Evolutionary conservation across 2,797 vertebrate genomes (phyloP), one percentile per base, ranked within the genome.

Genomic region (Denticeps clupeoides): DNA sequence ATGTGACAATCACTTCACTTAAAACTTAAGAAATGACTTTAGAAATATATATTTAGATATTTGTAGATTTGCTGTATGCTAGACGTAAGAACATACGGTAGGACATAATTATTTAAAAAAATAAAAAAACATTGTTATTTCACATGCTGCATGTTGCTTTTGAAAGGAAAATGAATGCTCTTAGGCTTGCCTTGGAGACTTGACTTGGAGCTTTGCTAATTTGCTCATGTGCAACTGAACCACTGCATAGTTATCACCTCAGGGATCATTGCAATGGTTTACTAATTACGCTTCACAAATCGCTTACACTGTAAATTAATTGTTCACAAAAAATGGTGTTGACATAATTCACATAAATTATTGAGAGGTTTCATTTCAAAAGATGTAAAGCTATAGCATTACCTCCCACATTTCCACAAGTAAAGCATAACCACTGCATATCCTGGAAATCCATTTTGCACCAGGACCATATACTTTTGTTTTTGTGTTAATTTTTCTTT

Each of bases 171-270:
- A 69, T 67, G 65, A 71, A 69, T 60, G 63, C 71, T 62, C 75
- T 80, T 72, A 70, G 63, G 60, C 59, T 55, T 69, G 53, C 75
- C 69, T 59, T 24, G 13, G 68, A 73, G 71, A 80, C 64, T 62
- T 70, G 72, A 75, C 62, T 71, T 75, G 63, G 65, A 77, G 54
- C 65, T 70, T 71, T 63, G 73, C 67, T 71, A 62, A 76, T 78
- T 77, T 40, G 64, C 55, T 63, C 60, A 53, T 54, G 60, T 53
- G 51, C 65, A 62, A n/a, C n/a, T n/a, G n/a, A 38, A 49, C 10
- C 51, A 59, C 56, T 56, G 64, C 64, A 63, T 53, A 58, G 56
- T 71, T 76, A 79, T 72, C 66, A 71, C 67, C 67, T 71, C 49
- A 63, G 59, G 63, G 67, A 64, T 67, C 68, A 79, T 69, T 72